Base-by-base conservation (phyloP, 1,140 invertebrate species). In the Dicyema japonicum region DNA sequence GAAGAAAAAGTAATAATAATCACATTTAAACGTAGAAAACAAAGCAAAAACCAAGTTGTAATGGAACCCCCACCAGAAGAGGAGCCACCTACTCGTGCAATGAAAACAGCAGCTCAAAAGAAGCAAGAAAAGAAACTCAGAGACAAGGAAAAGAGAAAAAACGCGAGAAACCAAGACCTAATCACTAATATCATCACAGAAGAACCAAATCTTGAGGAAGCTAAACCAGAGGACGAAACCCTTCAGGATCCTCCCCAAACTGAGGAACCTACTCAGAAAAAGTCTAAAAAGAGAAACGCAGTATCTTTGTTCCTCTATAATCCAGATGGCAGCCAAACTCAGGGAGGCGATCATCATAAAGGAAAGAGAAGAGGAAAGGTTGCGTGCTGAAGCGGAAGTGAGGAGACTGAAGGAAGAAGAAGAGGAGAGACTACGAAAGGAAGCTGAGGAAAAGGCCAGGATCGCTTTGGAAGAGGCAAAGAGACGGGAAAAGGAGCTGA, bases 81-180 rank as follows among this genome's bases (percentile, higher is more conserved):
- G n/a, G n/a, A n/a, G n/a, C n/a, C n/a, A n/a, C n/a, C n/a, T n/a
- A n/a, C n/a, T n/a, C n/a, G n/a, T n/a, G n/a, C 65, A 7, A 60
- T 72, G 13, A 45, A 40, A 29, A 33, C 37, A 15, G 37, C 37
- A 9, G 37, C 38, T 15, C 39, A 42, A 26, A 33, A 33, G 18
- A 37, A 34, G 28, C 35, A 35, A 26, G 68, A 72, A 36, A 72
- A 72, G 36, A 71, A 71, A 41, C 68, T 72, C 47, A 58, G 66
- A 18, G 29, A 33, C 24, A 29, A 12, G 29, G 31, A 24, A 19
- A 28, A 19, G 26, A 32, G 15, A 18, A 34, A 19, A 32, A 22
- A 19, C 27, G 26, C 18, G 24, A 33, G 18, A 15, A 18, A 11
- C 24, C 15, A 17, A 8, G 25, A 22, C 28, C 13, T 7, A 29